Conservation (phyloP, 2,797 vertebrate species). For the Caiman crocodilus region DNA sequence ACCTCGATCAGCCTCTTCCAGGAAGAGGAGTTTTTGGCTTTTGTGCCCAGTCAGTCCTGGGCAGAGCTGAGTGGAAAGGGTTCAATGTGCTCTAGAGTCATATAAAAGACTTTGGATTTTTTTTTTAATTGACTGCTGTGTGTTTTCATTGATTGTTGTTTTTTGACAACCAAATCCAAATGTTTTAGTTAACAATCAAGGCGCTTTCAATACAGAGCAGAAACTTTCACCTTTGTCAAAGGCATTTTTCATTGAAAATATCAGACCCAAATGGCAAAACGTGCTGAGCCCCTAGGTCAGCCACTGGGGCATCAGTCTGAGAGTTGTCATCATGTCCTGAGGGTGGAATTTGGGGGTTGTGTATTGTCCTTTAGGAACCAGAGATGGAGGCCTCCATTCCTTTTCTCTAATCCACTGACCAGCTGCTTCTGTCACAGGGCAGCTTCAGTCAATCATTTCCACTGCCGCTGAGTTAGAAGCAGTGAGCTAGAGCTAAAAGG, state of each 20-base stretch:
- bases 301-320: accelerated
- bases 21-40: neutral
- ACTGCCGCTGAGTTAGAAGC: accelerated
- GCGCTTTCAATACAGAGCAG: neutral
- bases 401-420: neutral
- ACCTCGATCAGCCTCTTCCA: neutral
- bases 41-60: neutral
- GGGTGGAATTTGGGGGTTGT: neutral
- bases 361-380: neutral
- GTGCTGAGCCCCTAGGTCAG: neutral
- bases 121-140: neutral
- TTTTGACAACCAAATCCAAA: neutral
- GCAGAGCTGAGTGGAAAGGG: neutral
- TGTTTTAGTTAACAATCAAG: neutral
- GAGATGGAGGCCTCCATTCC: too few species aligned
- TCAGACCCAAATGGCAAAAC: neutral
- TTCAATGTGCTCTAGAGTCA: too few species aligned
- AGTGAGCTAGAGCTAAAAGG: slow-evolving; percentile 6
- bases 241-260: neutral
- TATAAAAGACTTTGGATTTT: too few species aligned
- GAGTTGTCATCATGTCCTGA: neutral
- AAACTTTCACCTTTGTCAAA: neutral
- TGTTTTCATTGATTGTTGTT: neutral
- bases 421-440: neutral
- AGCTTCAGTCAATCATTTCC: neutral